phyloP scores from a whole-genome alignment of 2,888 invertebrate species.

The Cylloceria caligata region DNA sequence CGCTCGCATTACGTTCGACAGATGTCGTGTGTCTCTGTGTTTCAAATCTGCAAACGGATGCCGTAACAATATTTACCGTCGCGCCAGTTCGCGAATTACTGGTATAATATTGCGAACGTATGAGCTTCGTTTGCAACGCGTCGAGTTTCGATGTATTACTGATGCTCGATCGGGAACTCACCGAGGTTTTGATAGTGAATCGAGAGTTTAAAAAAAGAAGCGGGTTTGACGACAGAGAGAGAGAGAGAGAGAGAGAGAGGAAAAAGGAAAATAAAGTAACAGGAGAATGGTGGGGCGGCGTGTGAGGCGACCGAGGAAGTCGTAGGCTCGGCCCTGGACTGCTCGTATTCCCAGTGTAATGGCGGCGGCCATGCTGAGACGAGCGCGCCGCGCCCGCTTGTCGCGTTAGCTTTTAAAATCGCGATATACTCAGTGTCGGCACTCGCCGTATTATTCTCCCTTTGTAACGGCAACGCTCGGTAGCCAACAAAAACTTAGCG shows the following conservation, averaged over 20 bases:
- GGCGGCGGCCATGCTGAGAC: conserved; percentile 82
- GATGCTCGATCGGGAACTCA: conserved; percentile 17
- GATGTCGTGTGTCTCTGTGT: conserved; percentile 6
- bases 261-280: neutral
- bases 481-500: neutral
- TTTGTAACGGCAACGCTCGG: neutral
- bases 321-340: conserved; percentile 76
- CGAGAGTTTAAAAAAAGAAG: conserved; percentile 58
- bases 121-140: neutral
- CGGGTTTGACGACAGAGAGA: conserved; percentile 40
- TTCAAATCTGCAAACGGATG: conserved; percentile 25
- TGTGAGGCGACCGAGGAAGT: conserved; percentile 53
- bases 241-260: neutral
- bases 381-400: conserved; percentile 82
- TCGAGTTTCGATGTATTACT: conserved; percentile 3
- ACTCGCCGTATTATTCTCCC: neutral
- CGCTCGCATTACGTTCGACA: conserved; percentile 7
- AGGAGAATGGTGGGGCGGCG: conserved; percentile 41
- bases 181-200: conserved; percentile 49
- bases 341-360: conserved; percentile 79
- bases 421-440: neutral
- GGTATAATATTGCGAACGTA: neutral
- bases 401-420: conserved; percentile 73
- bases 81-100: neutral
- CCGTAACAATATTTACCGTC: conserved; percentile 13